Percentiles rank a stretch among this genome's conserved stretches.
Evolutionary conservation across 2,888 invertebrate species (phyloP).

Genomic region (Encarsia formosa): DNA sequence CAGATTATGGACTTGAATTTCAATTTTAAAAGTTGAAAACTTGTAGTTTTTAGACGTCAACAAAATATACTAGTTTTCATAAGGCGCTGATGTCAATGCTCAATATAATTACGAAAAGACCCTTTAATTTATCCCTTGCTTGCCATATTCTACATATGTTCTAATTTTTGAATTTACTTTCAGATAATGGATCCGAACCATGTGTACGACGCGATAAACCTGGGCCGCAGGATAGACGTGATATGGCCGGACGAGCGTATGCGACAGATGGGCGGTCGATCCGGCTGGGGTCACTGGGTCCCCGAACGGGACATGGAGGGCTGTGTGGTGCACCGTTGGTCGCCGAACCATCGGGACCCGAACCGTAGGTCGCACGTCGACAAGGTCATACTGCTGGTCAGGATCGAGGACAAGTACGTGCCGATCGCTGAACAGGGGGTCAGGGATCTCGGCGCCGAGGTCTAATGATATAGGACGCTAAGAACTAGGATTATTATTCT

Average conservation of each 20-base stretch:
- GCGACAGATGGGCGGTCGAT: constrained; percentile 80
- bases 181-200: constrained; percentile 64
- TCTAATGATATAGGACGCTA: constrained; percentile 44
- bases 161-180: too few relatives aligned
- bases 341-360: constrained; percentile 85
- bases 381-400: constrained; percentile 84
- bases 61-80: too few relatives aligned
- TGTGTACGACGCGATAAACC: constrained; percentile 88
- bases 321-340: constrained; percentile 90
- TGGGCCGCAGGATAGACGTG: constrained; percentile 88
- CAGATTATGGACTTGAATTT: too few relatives aligned
- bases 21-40: too few relatives aligned
- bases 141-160: too few relatives aligned
- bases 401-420: constrained; percentile 88
- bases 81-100: too few relatives aligned
- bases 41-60: too few relatives aligned
- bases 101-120: too few relatives aligned
- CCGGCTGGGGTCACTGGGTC: constrained; percentile 86
- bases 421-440: constrained; percentile 90
- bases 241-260: constrained; percentile 91
- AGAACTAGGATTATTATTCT: too few relatives aligned
- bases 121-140: too few relatives aligned
- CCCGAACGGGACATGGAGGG: constrained; percentile 92
- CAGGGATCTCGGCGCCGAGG: constrained; percentile 70
- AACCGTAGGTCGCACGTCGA: constrained; percentile 87